Base-by-base conservation (phyloP, 2,113 vertebrate species). In the Onychorhynchus coronatus region DNA sequence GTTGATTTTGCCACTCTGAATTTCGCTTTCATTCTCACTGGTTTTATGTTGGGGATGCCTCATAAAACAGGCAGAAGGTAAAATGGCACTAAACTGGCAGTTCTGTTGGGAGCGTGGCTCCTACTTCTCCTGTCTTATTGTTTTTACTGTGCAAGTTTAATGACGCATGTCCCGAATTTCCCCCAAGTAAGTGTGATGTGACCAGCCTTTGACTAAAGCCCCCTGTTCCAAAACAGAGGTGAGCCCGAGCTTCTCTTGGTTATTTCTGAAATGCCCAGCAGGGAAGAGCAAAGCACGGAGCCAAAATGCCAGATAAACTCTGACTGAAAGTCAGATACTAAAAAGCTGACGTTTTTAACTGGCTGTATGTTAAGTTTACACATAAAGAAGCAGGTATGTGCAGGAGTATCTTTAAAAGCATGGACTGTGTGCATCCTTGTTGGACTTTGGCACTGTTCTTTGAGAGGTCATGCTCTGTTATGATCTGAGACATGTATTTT, bases 71-170 rank as follows among this genome's bases (percentile, higher is more conserved):
- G 59, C 67, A 91, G 62, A 80, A 86, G 59, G 79, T 47, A 81
- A 78, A 83, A 83, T 7, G 55, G 68, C 80, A 73, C 46, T 53
- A 80, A 70, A 25, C 42, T 89, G 86, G 56, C 39, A 63, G 67
- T 68, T 85, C 68, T 93, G 72, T 24, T 71, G 89, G 77, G 73
- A 93, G 55, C 35, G 78, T 5, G 39, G 89, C 76, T 95, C 63
- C 16, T 67, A 2, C 83, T 81, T 91, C 68, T 75, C 47, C 71
- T 46, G 74, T 59, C 80, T 75, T 80, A 41, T 52, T 83, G 31
- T 71, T 94, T 93, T 94, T 92, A 78, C 72, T 42, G 49, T 39
- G 66, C 37, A 46, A 76, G 66, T 50, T 58, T 90, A 93, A 94
- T 73, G 82, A 73, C 73, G 78, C 78, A 27, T 77, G 71, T 33